Evolutionary conservation across 2,888 invertebrate genomes (phyloP).

Genomic region (Pimpla rufipes): DNA sequence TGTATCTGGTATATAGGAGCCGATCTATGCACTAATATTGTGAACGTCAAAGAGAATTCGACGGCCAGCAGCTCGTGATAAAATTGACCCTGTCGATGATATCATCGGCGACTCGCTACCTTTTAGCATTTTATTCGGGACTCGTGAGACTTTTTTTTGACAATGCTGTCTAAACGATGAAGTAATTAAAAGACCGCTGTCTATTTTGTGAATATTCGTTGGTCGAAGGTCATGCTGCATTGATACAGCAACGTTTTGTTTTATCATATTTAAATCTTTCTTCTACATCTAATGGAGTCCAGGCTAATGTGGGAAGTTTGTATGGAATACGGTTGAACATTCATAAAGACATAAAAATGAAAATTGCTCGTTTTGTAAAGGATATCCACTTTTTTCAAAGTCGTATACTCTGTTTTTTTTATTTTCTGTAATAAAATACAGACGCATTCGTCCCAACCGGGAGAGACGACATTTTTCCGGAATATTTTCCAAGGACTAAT

Average conservation of each 20-base stretch:
- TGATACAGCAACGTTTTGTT: neutral
- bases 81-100: neutral
- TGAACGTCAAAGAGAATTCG: conserved; percentile 29
- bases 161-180: neutral
- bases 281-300: too few species aligned
- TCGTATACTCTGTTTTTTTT: too few species aligned
- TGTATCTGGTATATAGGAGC: neutral
- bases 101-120: neutral
- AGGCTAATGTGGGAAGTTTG: too few species aligned
- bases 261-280: too few species aligned
- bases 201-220: neutral
- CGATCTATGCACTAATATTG: neutral
- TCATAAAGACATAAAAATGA: too few species aligned
- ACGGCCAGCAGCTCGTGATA: neutral
- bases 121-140: conserved; percentile 20
- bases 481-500: too few species aligned
- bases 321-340: too few species aligned
- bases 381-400: too few species aligned
- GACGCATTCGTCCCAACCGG: too few species aligned
- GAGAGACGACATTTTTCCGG: too few species aligned
- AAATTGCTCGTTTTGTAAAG: too few species aligned
- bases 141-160: neutral
- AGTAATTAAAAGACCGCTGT: neutral
- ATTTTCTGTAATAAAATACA: too few species aligned
- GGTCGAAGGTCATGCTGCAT: neutral